Base-by-base conservation (phyloP, 2,797 vertebrate genomes). In the Philypnodon macrostomus region DNA sequence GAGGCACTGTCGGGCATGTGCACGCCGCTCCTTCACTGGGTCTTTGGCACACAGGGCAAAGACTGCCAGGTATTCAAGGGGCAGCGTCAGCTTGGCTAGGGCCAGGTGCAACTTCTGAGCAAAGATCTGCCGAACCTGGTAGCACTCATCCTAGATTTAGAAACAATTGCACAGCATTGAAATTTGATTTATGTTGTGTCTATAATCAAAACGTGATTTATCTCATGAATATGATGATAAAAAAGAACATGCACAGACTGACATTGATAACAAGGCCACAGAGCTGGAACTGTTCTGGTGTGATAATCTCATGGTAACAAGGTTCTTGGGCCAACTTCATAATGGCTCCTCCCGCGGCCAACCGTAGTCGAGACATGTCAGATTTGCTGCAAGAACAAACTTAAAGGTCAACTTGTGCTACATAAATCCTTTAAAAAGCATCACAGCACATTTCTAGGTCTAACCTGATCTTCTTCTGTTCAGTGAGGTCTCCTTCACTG, bases 291-390 rank as follows among this genome's bases (percentile, higher is more conserved):
- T 99, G 97, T 83, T 99, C 97, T 47, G 95, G 95, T 47, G 96
- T 98, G 87, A 99, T 98, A 87, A 99, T 98, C 86, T 99, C 97
- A 81, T 99, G 97, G 86, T 99, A 98, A 86, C 95, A 98, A 48
- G 95, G 95, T 75, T 99, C 97, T 84, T 99, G 97, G 53, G 96
- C 95, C 86, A 99, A 86, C 87, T 98, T 99, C 94, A 99, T 94
- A 73, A 99, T 98, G 86, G 97, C 97, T 80, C 95, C 91, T 51
- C 96, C 97, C 65, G 97, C 95, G 52, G 95, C 92, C 86, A 99
- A 86, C 85, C 97, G 91, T 83, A 99, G 89, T 47, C 96, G 94
- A 75, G 97, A 99, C 97, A 99, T 99, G 85, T 99, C 97, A 5
- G 97, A 98, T 85, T 98, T 99, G 85, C 97, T 99, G 86, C 13